A percentile compares a stretch with the other conserved stretches of the same genome.
Conservation (phyloP, 2,113 vertebrate species). For the Syngnathus typhle region DNA sequence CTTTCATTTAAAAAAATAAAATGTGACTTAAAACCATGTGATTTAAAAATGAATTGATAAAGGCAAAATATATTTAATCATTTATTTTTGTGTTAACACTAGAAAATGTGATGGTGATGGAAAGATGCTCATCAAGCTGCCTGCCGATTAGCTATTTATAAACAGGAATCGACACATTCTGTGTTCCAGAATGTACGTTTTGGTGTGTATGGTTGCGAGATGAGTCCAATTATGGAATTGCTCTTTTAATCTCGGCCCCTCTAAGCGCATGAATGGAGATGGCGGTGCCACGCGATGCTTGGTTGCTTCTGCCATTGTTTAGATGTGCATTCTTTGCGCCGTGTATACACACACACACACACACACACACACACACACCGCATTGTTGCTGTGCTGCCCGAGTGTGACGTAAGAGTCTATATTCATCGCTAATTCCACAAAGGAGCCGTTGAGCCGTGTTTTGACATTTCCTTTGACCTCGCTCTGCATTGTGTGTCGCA, state of each 20-base stretch:
- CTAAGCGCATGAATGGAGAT: slow-evolving; percentile 32
- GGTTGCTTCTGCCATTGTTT: slow-evolving; percentile 48
- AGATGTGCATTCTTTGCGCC: slow-evolving; percentile 37
- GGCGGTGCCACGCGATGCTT: slow-evolving; percentile 22
- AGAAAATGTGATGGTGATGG: too few species aligned
- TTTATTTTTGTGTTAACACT: too few species aligned
- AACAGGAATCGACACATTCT: slow-evolving; percentile 13
- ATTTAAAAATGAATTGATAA: too few species aligned
- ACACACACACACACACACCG: slow-evolving; percentile 25
- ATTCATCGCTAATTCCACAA: slow-evolving; percentile 54
- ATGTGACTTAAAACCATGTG: too few species aligned
- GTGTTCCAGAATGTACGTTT: background rate
- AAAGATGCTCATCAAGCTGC: background rate
- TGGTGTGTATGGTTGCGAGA: slow-evolving; percentile 19
- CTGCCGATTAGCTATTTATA: slow-evolving; percentile 5
- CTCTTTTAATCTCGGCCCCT: slow-evolving; percentile 36
- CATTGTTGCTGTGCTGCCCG: slow-evolving; percentile 52
- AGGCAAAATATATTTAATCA: too few species aligned
- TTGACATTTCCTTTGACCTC: slow-evolving; percentile 39
- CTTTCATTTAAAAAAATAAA: too few species aligned
- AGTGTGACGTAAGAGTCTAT: slow-evolving; percentile 34
- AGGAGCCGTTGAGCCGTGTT: slow-evolving; percentile 49
- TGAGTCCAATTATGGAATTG: slow-evolving; percentile 42
- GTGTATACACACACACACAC: background rate
- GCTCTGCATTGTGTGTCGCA: slow-evolving; percentile 22